Conservation (phyloP, 2,797 vertebrate species). For the Chloroceryle inda region DNA sequence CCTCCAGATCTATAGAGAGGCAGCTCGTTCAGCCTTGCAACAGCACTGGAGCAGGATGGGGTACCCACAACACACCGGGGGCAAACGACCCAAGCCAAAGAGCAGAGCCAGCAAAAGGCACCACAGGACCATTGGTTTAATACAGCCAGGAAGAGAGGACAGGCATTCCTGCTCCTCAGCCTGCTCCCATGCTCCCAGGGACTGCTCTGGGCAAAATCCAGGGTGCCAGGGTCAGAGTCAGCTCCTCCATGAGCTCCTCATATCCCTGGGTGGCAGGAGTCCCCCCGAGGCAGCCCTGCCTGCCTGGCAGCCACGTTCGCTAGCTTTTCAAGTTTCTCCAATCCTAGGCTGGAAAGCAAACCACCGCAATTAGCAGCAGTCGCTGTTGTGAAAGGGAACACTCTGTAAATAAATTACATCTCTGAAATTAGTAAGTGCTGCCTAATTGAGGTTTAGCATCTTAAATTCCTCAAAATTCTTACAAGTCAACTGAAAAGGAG, state of each 20-base stretch:
- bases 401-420: constrained; percentile 9
- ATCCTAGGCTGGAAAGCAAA: background rate
- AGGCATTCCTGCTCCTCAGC: background rate
- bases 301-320: background rate
- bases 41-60: background rate
- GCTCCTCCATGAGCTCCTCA: background rate
- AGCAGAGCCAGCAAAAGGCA: background rate
- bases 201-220: background rate
- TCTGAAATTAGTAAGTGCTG: background rate
- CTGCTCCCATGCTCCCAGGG: background rate
- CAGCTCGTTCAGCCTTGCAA: background rate
- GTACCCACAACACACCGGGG: rapidly evolving
- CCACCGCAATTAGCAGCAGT: background rate
- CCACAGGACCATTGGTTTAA: rapidly evolving
- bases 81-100: rapidly evolving
- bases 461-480: background rate
- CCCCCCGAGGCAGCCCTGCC: background rate
- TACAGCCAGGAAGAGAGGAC: rapidly evolving
- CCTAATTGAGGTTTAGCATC: constrained; percentile 25
- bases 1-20: background rate
- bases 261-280: background rate
- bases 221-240: background rate
- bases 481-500: background rate
- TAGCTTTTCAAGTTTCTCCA: background rate
- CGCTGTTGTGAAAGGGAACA: background rate